A percentile compares a stretch with the other conserved stretches of the same genome.
Conservation (phyloP, 2,113 vertebrate species). For the Alethe diademata region DNA sequence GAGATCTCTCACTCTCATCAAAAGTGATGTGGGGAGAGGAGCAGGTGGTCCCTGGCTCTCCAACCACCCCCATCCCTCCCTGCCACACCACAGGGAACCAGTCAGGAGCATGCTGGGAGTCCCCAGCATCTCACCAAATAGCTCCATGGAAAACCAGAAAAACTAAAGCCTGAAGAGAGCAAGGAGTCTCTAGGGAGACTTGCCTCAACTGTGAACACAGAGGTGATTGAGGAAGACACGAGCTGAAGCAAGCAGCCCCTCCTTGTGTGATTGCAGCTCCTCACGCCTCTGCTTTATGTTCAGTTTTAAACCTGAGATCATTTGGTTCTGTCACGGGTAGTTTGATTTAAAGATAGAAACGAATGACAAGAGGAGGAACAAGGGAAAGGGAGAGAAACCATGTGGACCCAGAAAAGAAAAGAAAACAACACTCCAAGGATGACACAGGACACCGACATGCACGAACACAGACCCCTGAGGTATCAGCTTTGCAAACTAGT, state of each 20-base stretch:
- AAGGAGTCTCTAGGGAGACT: not conserved
- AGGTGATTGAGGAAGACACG: not conserved
- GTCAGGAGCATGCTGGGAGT: not conserved
- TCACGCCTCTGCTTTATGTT: constrained; percentile 27
- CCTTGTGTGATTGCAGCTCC: not conserved
- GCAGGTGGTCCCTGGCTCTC: not conserved
- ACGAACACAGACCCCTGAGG: constrained; percentile 66
- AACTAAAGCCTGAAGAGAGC: not conserved
- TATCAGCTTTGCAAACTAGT: constrained; percentile 69
- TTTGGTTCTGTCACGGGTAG: constrained; percentile 27
- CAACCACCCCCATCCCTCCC: not conserved
- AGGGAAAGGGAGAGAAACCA: not conserved
- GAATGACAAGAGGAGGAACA: not conserved
- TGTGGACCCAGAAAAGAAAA: constrained; percentile 21
- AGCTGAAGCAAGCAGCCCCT: not conserved
- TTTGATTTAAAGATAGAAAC: constrained; percentile 36
- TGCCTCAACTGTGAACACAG: not conserved
- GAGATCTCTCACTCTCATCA: not conserved
- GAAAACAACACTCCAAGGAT: not conserved
- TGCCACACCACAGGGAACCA: not conserved
- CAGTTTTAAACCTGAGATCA: constrained; percentile 67
- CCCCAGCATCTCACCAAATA: not conserved
- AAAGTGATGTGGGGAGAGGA: not conserved
- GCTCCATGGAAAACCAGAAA: not conserved
- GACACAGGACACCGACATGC: constrained; percentile 49